phyloP scores from a whole-genome alignment of 2,113 vertebrate species.

The Oryzias celebensis region DNA sequence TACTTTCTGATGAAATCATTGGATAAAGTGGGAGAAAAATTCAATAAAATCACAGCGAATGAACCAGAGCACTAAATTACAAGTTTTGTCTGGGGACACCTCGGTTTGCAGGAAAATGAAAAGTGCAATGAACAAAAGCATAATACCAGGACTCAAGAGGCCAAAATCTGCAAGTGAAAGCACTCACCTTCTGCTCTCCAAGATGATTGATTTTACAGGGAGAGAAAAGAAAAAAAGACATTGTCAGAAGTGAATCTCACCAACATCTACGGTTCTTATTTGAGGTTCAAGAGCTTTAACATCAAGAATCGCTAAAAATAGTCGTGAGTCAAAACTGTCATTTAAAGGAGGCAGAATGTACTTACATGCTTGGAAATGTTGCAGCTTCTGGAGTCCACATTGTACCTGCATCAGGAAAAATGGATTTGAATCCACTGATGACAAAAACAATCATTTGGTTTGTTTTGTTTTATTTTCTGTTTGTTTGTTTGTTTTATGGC shows the following conservation, averaged over 20 bases:
- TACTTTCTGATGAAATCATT: constrained; percentile 41
- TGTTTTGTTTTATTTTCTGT: too few species aligned
- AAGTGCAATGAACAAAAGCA: constrained; percentile 28
- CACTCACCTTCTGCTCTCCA: constrained; percentile 69
- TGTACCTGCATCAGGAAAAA: constrained; percentile 82
- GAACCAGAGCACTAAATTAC: constrained; percentile 11
- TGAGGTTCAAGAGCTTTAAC: neutral
- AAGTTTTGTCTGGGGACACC: constrained; percentile 1
- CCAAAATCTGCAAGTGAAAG: constrained; percentile 1
- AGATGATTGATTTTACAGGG: constrained; percentile 20
- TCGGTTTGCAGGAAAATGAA: constrained; percentile 26
- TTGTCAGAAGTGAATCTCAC: neutral
- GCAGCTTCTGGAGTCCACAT: constrained; percentile 92
- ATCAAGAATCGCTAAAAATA: neutral
- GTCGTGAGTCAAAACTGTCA: too few species aligned
- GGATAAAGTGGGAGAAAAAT: constrained; percentile 43
- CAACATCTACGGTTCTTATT: too few species aligned
- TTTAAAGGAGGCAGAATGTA: constrained; percentile 9
- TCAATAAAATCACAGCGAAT: constrained; percentile 37
- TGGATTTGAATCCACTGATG: neutral
- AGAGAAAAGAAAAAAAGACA: constrained; percentile 2
- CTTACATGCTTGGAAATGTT: constrained; percentile 95
- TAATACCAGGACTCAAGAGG: constrained; percentile 5
- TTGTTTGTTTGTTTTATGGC: too few species aligned
- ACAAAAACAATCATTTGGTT: too few species aligned